phyloP scores from a whole-genome alignment of 2,113 vertebrate genomes.

The Callocephalon fimbriatum region DNA sequence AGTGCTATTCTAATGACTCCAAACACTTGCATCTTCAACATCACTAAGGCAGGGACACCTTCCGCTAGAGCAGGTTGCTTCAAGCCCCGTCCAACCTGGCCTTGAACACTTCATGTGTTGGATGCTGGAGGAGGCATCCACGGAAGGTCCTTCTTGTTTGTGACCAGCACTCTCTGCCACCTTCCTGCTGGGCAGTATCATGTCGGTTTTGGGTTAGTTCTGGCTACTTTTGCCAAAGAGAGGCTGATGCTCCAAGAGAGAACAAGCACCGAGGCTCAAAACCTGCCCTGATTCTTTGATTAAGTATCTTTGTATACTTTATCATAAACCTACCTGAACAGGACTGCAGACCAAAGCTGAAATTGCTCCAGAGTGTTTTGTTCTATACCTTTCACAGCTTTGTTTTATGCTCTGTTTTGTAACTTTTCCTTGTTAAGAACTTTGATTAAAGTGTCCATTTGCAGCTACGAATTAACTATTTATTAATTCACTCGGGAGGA shows the following conservation, averaged over 20 bases:
- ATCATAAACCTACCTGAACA: not conserved
- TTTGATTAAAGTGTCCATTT: not conserved
- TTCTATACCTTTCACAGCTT: not conserved
- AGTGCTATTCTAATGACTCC: too few relatives aligned
- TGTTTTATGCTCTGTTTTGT: not conserved
- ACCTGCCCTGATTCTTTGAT: accelerated
- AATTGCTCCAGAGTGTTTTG: not conserved
- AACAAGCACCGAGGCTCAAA: not conserved
- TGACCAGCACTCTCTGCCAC: not conserved
- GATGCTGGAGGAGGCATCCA: not conserved
- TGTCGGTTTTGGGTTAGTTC: not conserved
- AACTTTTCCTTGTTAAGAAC: not conserved
- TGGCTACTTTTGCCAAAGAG: not conserved
- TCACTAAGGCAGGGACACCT: not conserved
- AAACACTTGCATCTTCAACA: too few relatives aligned
- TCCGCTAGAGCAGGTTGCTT: not conserved
- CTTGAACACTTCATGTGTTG: accelerated
- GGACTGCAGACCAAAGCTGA: not conserved
- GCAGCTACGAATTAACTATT: not conserved
- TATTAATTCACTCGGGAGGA: not conserved
- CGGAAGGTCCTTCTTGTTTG: not conserved
- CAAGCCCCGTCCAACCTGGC: not conserved
- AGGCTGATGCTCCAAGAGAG: not conserved
- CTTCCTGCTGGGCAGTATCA: not conserved
- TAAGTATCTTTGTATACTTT: not conserved